phyloP scores from a whole-genome alignment of 2,797 vertebrate species.

The Falco concolor region DNA sequence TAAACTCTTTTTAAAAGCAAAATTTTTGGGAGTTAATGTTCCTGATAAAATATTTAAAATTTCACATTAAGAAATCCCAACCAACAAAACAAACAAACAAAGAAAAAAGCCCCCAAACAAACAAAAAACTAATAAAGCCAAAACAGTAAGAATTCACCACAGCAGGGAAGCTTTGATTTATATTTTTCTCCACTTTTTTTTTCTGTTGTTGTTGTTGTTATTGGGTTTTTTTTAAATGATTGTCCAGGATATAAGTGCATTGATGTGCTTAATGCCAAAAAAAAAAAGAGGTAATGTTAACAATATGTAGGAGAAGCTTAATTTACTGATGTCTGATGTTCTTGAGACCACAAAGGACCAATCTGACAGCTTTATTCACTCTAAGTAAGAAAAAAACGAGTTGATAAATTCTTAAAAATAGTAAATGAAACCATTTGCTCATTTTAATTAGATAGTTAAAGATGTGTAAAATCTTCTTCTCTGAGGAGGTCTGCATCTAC shows the following conservation, averaged over 20 bases:
- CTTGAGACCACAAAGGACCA: background rate
- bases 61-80: background rate
- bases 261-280: background rate
- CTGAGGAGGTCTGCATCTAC: background rate
- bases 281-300: background rate
- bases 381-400: background rate
- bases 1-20: background rate
- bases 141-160: background rate
- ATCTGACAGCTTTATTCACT: background rate
- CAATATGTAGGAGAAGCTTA: background rate
- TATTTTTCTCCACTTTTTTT: too few species aligned
- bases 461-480: constrained; percentile 3
- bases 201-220: background rate
- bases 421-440: background rate
- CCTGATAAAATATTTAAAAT: background rate
- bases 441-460: constrained; percentile 8
- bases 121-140: background rate
- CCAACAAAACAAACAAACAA: too few species aligned
- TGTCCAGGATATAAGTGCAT: background rate
- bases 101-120: background rate
- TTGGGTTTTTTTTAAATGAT: background rate
- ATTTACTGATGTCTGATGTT: background rate
- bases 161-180: background rate
- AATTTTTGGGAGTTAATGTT: background rate
- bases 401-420: background rate